Evolutionary conservation across 2,888 invertebrate species (phyloP).

Genomic region (Ditula angustiorana): DNA sequence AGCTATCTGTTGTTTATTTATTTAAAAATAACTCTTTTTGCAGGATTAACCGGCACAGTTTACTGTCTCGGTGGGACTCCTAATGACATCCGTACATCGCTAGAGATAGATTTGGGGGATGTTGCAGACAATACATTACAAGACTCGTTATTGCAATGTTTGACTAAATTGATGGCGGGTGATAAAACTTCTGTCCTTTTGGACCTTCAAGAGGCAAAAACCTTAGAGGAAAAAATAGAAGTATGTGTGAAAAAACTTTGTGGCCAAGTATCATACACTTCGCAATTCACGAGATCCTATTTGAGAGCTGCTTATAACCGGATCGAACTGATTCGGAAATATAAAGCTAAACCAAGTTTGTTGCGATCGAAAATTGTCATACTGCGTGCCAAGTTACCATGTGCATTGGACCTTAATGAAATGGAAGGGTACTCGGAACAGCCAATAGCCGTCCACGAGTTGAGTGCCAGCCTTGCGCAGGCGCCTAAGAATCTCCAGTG

Average conservation of each 20-base stretch:
- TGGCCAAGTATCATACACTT: constrained; percentile 14
- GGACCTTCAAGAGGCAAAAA: background rate
- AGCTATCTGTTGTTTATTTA: too few species aligned
- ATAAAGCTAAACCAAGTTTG: constrained; percentile 11
- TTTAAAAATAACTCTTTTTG: too few species aligned
- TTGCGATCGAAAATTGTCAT: constrained; percentile 37
- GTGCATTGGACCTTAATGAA: background rate
- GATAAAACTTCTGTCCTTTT: background rate
- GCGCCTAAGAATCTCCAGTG: constrained; percentile 33
- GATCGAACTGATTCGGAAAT: constrained; percentile 22
- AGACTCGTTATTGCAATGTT: constrained; percentile 6
- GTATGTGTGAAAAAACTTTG: background rate
- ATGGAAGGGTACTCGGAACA: constrained; percentile 23
- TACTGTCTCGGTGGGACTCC: constrained; percentile 39
- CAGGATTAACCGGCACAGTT: constrained; percentile 31
- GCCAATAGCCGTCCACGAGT: constrained; percentile 27
- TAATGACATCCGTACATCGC: constrained; percentile 1
- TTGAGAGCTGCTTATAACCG: constrained; percentile 31
- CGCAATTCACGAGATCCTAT: constrained; percentile 30
- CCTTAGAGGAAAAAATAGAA: constrained; percentile 17
- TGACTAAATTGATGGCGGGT: constrained; percentile 8
- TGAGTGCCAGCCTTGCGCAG: constrained; percentile 17
- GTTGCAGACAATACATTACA: constrained; percentile 13
- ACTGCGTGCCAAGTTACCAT: constrained; percentile 12
- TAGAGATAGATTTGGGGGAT: constrained; percentile 23